phyloP scores from a whole-genome alignment of 2,113 vertebrate genomes.

The Xenopus laevis region DNA sequence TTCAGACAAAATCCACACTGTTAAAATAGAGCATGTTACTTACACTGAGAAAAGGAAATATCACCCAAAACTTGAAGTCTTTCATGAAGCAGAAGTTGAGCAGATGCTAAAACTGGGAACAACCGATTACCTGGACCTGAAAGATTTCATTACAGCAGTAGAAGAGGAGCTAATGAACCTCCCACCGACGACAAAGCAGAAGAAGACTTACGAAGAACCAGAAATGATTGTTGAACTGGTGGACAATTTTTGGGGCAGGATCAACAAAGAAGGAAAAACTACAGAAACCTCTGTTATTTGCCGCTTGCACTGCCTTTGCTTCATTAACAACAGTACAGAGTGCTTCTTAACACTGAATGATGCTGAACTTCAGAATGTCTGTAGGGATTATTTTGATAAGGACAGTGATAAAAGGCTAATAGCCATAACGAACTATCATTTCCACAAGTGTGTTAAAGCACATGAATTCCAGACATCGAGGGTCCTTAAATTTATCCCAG shows the following conservation, averaged over 20 bases:
- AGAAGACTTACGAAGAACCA: slow-evolving; percentile 83
- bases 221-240: slow-evolving; percentile 84
- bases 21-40: slow-evolving; percentile 87
- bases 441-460: slow-evolving; percentile 81
- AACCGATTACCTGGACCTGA: slow-evolving; percentile 76
- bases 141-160: slow-evolving; percentile 74
- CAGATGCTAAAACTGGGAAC: slow-evolving; percentile 94
- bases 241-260: slow-evolving; percentile 84
- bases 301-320: slow-evolving; percentile 82
- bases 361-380: slow-evolving; percentile 69
- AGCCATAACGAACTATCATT: slow-evolving; percentile 72
- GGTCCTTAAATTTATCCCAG: slow-evolving; percentile 81
- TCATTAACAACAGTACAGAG: slow-evolving; percentile 74
- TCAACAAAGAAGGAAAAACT: slow-evolving; percentile 75
- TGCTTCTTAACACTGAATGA: slow-evolving; percentile 93
- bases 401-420: slow-evolving; percentile 74
- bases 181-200: slow-evolving; percentile 62
- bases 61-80: slow-evolving; percentile 82
- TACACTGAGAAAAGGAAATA: slow-evolving; percentile 85
- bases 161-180: slow-evolving; percentile 87
- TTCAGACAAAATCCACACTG: slow-evolving; percentile 84
- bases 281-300: slow-evolving; percentile 74
- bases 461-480: slow-evolving; percentile 73
- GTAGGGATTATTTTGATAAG: slow-evolving; percentile 73
- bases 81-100: slow-evolving; percentile 78